Percentiles rank a stretch among this genome's conserved stretches.
Conservation (phyloP, 2,113 vertebrate species). For the Rhadina sibilatrix region DNA sequence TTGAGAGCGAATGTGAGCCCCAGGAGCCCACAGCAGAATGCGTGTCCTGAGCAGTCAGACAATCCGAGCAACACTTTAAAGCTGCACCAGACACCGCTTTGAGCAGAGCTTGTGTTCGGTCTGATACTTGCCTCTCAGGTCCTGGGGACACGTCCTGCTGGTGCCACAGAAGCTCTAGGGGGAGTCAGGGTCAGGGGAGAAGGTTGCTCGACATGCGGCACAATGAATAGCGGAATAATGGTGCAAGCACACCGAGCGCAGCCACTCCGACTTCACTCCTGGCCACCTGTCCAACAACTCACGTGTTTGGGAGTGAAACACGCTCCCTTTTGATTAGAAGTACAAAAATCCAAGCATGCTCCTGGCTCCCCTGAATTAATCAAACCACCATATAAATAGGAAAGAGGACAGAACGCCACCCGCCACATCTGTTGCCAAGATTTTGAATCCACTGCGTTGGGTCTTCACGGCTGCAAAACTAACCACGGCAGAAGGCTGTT, state of each 20-base stretch:
- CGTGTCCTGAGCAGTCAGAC: not conserved
- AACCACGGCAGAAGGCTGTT: not conserved
- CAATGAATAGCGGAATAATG: fast-evolving
- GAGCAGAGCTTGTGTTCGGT: not conserved
- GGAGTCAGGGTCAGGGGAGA: not conserved
- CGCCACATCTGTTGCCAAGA: not conserved
- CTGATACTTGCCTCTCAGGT: not conserved
- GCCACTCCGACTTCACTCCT: not conserved
- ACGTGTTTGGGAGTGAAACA: not conserved
- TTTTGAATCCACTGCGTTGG: not conserved
- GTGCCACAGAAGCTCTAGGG: not conserved
- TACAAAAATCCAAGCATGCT: not conserved
- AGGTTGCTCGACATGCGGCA: too few species aligned
- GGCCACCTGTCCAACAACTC: not conserved
- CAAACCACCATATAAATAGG: not conserved
- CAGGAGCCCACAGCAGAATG: not conserved
- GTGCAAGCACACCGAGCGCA: not conserved
- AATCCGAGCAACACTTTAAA: not conserved
- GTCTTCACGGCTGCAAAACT: not conserved
- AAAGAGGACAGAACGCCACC: not conserved
- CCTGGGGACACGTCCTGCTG: not conserved
- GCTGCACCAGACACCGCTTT: not conserved
- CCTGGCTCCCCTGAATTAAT: not conserved
- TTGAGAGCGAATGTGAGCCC: not conserved
- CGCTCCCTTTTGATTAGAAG: not conserved